Evolutionary conservation across 2,888 invertebrate genomes (phyloP).

Genomic region (Xiphydria camelus): DNA sequence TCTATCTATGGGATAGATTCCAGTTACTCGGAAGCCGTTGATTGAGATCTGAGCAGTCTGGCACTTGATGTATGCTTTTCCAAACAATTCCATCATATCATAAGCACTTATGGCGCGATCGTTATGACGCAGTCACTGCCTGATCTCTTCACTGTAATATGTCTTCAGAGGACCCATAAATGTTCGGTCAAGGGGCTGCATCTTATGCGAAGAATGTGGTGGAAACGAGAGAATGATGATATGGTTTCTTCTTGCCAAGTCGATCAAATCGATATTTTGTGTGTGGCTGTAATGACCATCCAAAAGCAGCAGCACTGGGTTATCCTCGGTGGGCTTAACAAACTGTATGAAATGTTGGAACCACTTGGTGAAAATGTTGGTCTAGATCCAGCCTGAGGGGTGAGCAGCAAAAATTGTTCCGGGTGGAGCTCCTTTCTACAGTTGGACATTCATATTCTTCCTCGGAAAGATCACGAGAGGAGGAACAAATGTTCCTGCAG

Average conservation of each 20-base stretch:
- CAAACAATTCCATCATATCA: slow-evolving; percentile 31
- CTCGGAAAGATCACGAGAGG: slow-evolving; percentile 45
- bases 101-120: slow-evolving; percentile 20
- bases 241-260: slow-evolving; percentile 40
- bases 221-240: slow-evolving; percentile 42
- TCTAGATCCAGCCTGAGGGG: slow-evolving; percentile 44
- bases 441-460: slow-evolving; percentile 38
- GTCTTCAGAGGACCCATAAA: slow-evolving; percentile 47
- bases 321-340: slow-evolving; percentile 26
- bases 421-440: slow-evolving; percentile 41
- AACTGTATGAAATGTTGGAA: slow-evolving; percentile 36
- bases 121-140: slow-evolving; percentile 35
- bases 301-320: slow-evolving; percentile 25
- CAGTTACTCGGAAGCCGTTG: slow-evolving; percentile 31
- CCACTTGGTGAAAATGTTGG: slow-evolving; percentile 41
- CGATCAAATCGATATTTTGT: slow-evolving; percentile 40
- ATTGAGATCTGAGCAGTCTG: slow-evolving; percentile 26
- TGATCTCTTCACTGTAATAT: slow-evolving; percentile 42
- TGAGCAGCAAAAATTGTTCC: slow-evolving; percentile 34
- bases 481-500: slow-evolving; percentile 40
- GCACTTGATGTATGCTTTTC: slow-evolving; percentile 33
- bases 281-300: slow-evolving; percentile 42
- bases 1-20: too few species aligned
- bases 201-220: slow-evolving; percentile 44
- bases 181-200: slow-evolving; percentile 44